These are phyloP conservation scores for Galerucella calmariensis DNA, from an alignment of 2,888 invertebrate species.

Conservation along the genomic window DNA sequence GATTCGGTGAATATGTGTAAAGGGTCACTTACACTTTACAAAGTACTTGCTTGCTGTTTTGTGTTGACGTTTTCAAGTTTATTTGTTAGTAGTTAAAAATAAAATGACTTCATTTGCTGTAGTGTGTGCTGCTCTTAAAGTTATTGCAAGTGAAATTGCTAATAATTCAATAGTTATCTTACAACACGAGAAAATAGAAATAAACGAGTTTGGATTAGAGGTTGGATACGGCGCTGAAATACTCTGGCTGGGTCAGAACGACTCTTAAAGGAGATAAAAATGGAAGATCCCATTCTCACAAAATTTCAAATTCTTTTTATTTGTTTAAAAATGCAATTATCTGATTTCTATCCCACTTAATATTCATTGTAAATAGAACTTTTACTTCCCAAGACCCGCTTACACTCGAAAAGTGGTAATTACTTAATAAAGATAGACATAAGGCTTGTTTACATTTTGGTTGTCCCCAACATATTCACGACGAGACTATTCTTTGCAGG, in stretches of 20 bases:
- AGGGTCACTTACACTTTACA: conserved; percentile 23
- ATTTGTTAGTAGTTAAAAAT: conserved; percentile 16
- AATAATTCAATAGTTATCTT: conserved; percentile 21
- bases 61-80: conserved; percentile 22
- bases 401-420: too few relatives aligned
- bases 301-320: conserved; percentile 9
- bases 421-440: too few relatives aligned
- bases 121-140: conserved; percentile 29
- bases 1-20: too few relatives aligned
- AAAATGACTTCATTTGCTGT: conserved; percentile 30
- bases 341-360: neutral
- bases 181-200: conserved; percentile 26
- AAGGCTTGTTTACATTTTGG: too few relatives aligned
- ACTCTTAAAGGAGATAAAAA: conserved; percentile 25
- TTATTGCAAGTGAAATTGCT: conserved; percentile 25
- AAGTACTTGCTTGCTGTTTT: conserved; percentile 21
- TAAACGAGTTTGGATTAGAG: conserved; percentile 22
- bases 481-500: too few relatives aligned
- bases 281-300: conserved; percentile 30
- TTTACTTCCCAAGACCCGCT: too few relatives aligned
- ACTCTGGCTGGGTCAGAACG: conserved; percentile 28
- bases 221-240: conserved; percentile 29
- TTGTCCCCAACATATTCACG: too few relatives aligned
- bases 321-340: too few relatives aligned
- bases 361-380: too few relatives aligned